Evolutionary conservation across 2,888 invertebrate species (phyloP).

Genomic region (Bimastos eiseni): DNA sequence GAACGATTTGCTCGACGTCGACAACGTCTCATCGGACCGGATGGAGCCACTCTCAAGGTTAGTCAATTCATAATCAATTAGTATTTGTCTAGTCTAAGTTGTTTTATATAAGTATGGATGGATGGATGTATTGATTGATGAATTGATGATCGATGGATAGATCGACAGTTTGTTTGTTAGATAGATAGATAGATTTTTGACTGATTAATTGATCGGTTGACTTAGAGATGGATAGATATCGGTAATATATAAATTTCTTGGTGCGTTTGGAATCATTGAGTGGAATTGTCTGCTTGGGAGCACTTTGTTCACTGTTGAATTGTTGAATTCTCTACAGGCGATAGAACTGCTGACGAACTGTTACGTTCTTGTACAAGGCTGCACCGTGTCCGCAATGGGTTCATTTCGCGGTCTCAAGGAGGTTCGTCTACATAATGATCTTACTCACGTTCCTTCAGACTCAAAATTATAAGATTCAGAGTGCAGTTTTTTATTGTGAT

Average conservation of each 20-base stretch:
- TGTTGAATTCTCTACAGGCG: too few species aligned
- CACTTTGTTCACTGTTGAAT: too few species aligned
- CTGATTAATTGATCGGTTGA: too few species aligned
- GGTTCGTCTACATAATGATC: slow-evolving; percentile 53
- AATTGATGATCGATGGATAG: too few species aligned
- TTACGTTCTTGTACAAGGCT: slow-evolving; percentile 94
- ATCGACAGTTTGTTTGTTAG: too few species aligned
- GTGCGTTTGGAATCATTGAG: not conserved
- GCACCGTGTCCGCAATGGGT: slow-evolving; percentile 94
- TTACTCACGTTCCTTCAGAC: not conserved
- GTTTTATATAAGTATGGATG: not conserved
- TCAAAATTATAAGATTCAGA: not conserved
- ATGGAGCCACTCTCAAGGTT: slow-evolving; percentile 93
- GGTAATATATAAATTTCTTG: not conserved
- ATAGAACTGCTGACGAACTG: slow-evolving; percentile 94
- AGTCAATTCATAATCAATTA: not conserved
- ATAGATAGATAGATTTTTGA: too few species aligned
- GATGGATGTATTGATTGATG: too few species aligned
- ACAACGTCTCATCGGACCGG: slow-evolving; percentile 91
- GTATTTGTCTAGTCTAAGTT: not conserved
- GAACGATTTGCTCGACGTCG: slow-evolving; percentile 93
- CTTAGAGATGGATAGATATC: too few species aligned
- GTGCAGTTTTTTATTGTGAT: not conserved
- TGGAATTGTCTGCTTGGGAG: too few species aligned
- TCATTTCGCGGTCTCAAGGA: slow-evolving; percentile 80